These are phyloP conservation scores for Chauna torquata DNA, from an alignment of 2,113 vertebrate species.

Conservation along the genomic window DNA sequence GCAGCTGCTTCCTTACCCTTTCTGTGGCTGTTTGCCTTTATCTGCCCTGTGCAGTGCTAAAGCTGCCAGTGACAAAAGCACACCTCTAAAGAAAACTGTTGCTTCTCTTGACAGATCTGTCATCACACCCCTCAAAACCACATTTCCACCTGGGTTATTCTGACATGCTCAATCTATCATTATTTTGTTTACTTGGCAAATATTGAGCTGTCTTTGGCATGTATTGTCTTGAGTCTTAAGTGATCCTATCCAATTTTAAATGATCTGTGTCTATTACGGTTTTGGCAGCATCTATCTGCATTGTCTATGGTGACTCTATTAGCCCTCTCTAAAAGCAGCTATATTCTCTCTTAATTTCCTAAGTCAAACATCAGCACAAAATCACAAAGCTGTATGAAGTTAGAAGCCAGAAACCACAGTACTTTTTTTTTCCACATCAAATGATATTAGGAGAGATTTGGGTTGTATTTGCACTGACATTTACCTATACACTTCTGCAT, in stretches of 20 bases:
- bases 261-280: background rate
- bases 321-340: background rate
- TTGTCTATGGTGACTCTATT: background rate
- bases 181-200: constrained; percentile 22
- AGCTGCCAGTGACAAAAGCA: background rate
- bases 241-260: constrained; percentile 25
- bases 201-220: background rate
- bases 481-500: constrained; percentile 38
- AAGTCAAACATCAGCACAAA: background rate
- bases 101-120: background rate
- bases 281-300: background rate
- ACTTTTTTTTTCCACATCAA: background rate
- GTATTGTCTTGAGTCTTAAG: background rate
- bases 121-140: background rate
- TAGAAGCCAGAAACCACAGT: constrained; percentile 32
- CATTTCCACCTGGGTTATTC: background rate
- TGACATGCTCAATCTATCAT: constrained; percentile 37
- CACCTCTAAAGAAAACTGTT: constrained; percentile 5
- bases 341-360: background rate
- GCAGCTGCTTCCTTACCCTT: background rate
- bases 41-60: background rate
- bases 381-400: background rate
- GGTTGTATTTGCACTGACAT: constrained; percentile 51
- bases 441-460: background rate
- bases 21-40: background rate